Evolutionary conservation across 2,888 invertebrate genomes (phyloP), one percentile per base, ranked within the genome.

Genomic region (Magallana nippona): DNA sequence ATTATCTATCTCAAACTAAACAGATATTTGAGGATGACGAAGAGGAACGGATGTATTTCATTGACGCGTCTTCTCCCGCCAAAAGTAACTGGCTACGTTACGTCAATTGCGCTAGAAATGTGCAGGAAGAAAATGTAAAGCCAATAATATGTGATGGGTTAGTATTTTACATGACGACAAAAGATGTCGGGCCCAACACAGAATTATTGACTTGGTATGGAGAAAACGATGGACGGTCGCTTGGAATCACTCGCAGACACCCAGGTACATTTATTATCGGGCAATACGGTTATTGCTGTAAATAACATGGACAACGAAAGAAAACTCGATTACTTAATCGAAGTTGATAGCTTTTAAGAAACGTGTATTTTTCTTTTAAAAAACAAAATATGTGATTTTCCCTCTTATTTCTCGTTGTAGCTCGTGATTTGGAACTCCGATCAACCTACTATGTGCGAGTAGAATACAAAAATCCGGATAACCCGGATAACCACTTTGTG

Each of bases 71-170:
- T 17, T 71, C 71, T 32, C 71, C 32, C 13, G 71, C 71, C 27
- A 71, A 71, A 71, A 71, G 71, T 22, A 71, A 71, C 71, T 71
- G 71, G 71, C 32, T 71, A 32, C 27, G 71, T 11, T 71, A 71
- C 32, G 22, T 71, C 13, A 71, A 71, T 32, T 71, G 71, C 17
- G 22, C 71, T 10, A 71, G 71, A 27, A 71, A 71, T 71, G 10
- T 15, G 27, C 22, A 71, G 3, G 71, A 71, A 27, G 71, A 71
- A 32, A 71, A 71, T 27, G 71, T 71, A 15, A 22, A 71, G 22
- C 15, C 27, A 15, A 32, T 71, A 22, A 22, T 71, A 15, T 71
- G 71, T 71, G 71, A 71, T 22, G 71, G 32, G 11, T 71, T 71
- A 22, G 71, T 71, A 27, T 71, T 71, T 71, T 71, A 71, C 32